A percentile compares a stretch with the other conserved stretches of the same genome.
These are phyloP conservation scores for Orthonyx spaldingii DNA, from an alignment of 2,113 vertebrate genomes.

Conservation along the genomic window DNA sequence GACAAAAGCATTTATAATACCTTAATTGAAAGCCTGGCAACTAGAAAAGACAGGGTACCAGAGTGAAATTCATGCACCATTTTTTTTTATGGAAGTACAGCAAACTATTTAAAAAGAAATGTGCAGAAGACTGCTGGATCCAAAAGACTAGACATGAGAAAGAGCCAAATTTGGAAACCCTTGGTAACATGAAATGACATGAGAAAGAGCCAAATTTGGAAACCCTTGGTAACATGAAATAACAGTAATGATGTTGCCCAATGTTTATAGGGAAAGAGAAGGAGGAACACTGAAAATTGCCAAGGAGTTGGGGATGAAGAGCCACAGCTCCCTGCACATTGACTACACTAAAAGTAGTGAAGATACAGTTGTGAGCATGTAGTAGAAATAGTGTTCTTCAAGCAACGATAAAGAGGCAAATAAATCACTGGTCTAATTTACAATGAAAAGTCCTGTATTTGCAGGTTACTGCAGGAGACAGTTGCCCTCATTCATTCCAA, in stretches of 20 bases:
- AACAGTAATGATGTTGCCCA: background rate
- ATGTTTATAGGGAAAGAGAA: background rate
- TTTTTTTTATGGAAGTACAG: background rate
- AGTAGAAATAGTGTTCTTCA: background rate
- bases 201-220: no score
- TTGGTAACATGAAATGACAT: background rate
- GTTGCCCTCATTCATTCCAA: background rate
- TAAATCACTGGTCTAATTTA: background rate
- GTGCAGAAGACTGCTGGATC: background rate
- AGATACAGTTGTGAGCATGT: background rate
- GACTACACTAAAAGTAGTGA: background rate
- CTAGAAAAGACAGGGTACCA: background rate
- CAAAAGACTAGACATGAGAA: background rate
- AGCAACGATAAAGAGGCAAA: background rate
- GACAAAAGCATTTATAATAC: background rate
- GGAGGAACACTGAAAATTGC: background rate
- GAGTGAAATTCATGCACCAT: background rate
- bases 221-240: background rate
- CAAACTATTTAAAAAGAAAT: background rate
- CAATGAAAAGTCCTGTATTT: background rate
- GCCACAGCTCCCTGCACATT: background rate
- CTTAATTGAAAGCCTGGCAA: background rate
- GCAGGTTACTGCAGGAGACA: background rate
- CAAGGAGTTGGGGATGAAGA: background rate
- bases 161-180: background rate